phyloP scores from a whole-genome alignment of 2,888 invertebrate species.

The Ariolimax columbianus region DNA sequence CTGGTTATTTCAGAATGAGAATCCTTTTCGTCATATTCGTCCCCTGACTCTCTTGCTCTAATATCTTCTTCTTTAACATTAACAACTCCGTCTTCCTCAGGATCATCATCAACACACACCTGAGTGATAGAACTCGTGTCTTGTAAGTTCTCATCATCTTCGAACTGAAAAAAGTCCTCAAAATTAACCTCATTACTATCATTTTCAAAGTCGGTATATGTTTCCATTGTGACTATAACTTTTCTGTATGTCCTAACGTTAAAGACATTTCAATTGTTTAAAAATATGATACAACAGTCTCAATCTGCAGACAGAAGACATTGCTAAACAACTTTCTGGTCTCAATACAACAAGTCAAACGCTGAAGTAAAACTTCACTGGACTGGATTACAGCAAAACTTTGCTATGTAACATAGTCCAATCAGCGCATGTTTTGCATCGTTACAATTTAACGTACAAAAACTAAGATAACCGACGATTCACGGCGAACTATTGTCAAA shows the following conservation, averaged over 20 bases:
- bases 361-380: not conserved
- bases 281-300: not conserved
- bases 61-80: not conserved
- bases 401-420: not conserved
- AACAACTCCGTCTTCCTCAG: constrained; percentile 14
- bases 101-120: constrained; percentile 57
- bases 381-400: constrained; percentile 3
- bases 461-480: not conserved
- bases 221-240: constrained; percentile 20
- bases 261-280: not conserved
- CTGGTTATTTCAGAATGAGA: not conserved
- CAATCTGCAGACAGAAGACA: not conserved
- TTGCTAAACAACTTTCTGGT: constrained; percentile 10
- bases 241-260: not conserved
- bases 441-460: constrained; percentile 16
- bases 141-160: constrained; percentile 54
- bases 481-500: not conserved
- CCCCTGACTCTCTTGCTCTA: not conserved
- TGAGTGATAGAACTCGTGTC: constrained; percentile 59
- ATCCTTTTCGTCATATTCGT: constrained; percentile 9
- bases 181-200: constrained; percentile 48
- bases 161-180: constrained; percentile 50
- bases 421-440: constrained; percentile 7
- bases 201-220: constrained; percentile 49
- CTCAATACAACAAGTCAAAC: constrained; percentile 10